A percentile compares a stretch with the other conserved stretches of the same genome.
Evolutionary conservation across 2,113 vertebrate species (phyloP).

Genomic region (Plecturocebus donacophilus): DNA sequence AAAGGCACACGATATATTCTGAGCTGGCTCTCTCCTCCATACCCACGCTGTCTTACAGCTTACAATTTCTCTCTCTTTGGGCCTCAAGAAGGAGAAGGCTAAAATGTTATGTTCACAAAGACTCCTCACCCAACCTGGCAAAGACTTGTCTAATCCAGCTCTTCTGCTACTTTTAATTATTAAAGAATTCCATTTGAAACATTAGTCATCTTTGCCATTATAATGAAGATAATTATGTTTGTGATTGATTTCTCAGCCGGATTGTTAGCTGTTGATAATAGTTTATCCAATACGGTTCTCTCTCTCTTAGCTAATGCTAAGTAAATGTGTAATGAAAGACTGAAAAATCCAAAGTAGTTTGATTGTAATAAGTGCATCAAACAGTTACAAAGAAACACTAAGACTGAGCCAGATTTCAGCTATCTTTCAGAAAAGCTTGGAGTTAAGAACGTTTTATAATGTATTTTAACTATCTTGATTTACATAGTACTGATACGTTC

Average conservation of each 20-base stretch:
- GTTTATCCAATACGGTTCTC: background rate
- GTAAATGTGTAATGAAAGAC: background rate
- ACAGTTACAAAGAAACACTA: background rate
- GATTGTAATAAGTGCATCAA: background rate
- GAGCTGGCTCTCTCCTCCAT: no score
- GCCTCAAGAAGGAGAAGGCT: background rate
- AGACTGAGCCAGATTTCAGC: background rate
- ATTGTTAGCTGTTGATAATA: background rate
- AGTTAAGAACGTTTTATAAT: conserved; percentile 15
- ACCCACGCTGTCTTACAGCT: background rate
- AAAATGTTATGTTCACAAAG: background rate
- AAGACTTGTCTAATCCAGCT: background rate
- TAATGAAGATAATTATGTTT: background rate
- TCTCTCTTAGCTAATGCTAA: background rate
- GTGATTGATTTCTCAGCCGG: background rate
- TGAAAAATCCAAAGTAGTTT: background rate
- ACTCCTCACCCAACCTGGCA: background rate
- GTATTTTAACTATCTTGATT: conserved; percentile 20
- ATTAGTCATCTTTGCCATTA: background rate
- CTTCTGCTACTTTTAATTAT: background rate
- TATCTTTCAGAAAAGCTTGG: background rate
- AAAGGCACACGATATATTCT: background rate
- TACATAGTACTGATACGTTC: background rate
- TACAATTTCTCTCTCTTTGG: background rate
- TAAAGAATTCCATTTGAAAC: background rate